Evolutionary conservation across 2,113 vertebrate species (phyloP).

Genomic region (Uria lomvia): DNA sequence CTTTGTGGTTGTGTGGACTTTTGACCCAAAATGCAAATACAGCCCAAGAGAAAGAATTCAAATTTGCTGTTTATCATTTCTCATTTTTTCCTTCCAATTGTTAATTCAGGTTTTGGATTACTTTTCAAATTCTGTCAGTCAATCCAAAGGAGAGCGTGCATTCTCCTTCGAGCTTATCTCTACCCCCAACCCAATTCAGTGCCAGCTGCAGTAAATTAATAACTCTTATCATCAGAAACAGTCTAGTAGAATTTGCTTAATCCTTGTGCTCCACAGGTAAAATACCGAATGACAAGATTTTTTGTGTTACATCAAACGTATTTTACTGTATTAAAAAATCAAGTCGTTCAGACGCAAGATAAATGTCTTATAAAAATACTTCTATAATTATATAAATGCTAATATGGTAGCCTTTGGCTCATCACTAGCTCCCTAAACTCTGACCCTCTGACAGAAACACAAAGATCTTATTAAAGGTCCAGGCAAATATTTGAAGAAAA

Average conservation of each 20-base stretch:
- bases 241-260: not conserved
- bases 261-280: not conserved
- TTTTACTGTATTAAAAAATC: not conserved
- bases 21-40: not conserved
- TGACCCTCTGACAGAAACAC: not conserved
- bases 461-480: not conserved
- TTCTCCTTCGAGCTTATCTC: not conserved
- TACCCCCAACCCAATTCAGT: not conserved
- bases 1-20: not conserved
- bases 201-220: not conserved
- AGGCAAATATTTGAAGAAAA: conserved; percentile 40
- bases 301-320: not conserved
- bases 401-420: not conserved
- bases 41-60: not conserved
- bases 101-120: not conserved
- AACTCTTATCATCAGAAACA: not conserved
- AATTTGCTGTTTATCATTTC: not conserved
- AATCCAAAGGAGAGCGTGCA: not conserved
- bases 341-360: not conserved
- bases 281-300: not conserved
- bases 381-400: not conserved
- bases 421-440: not conserved
- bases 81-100: not conserved
- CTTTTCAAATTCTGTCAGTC: not conserved
- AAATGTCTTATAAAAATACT: not conserved